Evolutionary conservation across 1,140 invertebrate genomes (phyloP).

Genomic region (Euborellia annulipes): DNA sequence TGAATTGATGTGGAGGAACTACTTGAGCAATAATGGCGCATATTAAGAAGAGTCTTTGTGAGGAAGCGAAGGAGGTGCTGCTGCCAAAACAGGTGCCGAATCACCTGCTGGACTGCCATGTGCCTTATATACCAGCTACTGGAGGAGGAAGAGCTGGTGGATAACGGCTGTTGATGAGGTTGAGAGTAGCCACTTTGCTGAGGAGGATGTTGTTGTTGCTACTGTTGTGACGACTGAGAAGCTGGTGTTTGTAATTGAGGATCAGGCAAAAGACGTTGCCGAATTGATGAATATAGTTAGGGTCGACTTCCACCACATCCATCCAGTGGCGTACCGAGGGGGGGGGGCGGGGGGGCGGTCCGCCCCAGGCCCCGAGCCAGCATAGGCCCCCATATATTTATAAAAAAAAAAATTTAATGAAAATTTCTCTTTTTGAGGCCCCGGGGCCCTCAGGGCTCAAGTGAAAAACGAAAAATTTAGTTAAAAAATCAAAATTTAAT

Average conservation of each 20-base stretch:
- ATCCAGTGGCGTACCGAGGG: too few species aligned
- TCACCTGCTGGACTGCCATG: conserved; percentile 19
- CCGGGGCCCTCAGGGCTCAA: too few species aligned
- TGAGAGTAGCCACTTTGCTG: conserved; percentile 9
- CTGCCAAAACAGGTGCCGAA: background rate
- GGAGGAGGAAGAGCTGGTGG: conserved; percentile 14
- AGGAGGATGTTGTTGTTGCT: conserved; percentile 21
- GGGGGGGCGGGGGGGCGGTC: too few species aligned
- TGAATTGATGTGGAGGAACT: conserved; percentile 12
- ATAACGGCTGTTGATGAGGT: conserved; percentile 25
- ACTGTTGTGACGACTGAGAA: conserved; percentile 24
- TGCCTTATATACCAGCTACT: conserved; percentile 19
- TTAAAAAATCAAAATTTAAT: too few species aligned
- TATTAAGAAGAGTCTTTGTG: conserved; percentile 8
- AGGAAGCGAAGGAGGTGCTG: conserved; percentile 8
- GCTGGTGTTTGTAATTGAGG: conserved; percentile 18
- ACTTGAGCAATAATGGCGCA: conserved; percentile 11
- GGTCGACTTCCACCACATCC: conserved; percentile 35
- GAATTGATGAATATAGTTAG: conserved; percentile 59
- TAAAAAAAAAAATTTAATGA: too few species aligned
- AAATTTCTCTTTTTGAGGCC: too few species aligned
- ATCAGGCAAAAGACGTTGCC: conserved; percentile 41
- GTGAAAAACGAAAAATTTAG: too few species aligned
- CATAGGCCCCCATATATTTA: too few species aligned
- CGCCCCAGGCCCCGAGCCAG: too few species aligned